These are phyloP conservation scores for Baryphthengus martii DNA, from an alignment of 2,113 vertebrate species.

Conservation along the genomic window DNA sequence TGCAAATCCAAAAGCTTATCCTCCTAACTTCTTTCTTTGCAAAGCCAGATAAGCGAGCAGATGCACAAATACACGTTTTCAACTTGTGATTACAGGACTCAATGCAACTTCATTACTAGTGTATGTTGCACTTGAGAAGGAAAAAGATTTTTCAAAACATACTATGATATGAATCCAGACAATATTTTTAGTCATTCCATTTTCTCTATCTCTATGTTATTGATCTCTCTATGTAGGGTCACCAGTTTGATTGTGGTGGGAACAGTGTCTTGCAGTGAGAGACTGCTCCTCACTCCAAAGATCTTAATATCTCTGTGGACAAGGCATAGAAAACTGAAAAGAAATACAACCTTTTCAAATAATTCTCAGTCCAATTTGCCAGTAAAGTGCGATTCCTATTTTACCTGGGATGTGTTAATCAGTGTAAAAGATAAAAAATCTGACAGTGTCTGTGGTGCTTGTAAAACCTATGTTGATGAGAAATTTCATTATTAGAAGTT, in stretches of 20 bases:
- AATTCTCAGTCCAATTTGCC: neutral
- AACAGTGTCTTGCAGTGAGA: neutral
- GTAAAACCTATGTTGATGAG: neutral
- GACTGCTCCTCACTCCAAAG: neutral
- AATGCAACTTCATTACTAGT: neutral
- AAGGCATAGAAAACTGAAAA: neutral
- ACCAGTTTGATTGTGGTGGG: neutral
- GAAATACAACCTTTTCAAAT: neutral
- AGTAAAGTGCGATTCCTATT: neutral
- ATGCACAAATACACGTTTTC: neutral
- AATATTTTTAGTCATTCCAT: neutral
- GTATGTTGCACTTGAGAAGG: neutral
- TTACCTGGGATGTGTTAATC: neutral
- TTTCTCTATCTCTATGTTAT: neutral
- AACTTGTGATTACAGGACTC: neutral
- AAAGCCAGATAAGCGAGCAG: neutral
- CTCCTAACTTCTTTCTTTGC: neutral
- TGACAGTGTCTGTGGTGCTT: neutral
- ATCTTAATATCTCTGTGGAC: neutral
- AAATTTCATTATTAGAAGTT: neutral
- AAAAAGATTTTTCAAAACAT: neutral
- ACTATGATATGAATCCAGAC: neutral
- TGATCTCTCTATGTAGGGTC: neutral
- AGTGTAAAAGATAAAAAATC: neutral
- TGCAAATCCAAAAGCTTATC: neutral